Evolutionary conservation across 2,797 vertebrate species (phyloP).

Genomic region (Scarus forsteni): DNA sequence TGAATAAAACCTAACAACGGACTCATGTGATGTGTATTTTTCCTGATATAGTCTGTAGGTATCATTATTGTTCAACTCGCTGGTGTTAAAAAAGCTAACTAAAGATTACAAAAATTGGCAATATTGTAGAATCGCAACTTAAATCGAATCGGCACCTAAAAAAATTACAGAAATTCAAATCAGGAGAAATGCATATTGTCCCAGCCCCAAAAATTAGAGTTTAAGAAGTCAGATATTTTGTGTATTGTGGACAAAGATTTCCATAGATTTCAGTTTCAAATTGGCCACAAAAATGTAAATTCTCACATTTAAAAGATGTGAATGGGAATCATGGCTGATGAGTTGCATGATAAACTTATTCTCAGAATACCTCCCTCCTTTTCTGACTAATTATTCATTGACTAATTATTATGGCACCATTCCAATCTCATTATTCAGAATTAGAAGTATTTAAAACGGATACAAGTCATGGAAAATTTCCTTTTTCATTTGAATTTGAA

Average conservation of each 20-base stretch:
- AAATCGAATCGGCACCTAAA: too few relatives aligned
- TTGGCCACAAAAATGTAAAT: not conserved
- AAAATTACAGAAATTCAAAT: too few relatives aligned
- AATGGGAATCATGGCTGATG: not conserved
- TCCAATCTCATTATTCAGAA: not conserved
- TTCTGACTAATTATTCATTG: slow-evolving; percentile 8
- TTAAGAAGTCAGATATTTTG: not conserved
- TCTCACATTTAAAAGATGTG: not conserved
- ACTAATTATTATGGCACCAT: not conserved
- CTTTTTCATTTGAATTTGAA: not conserved
- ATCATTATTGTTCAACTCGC: too few relatives aligned
- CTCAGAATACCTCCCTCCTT: not conserved
- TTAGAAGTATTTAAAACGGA: not conserved
- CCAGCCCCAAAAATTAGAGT: too few relatives aligned
- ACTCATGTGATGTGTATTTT: too few relatives aligned
- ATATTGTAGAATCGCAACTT: too few relatives aligned
- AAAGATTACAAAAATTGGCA: too few relatives aligned
- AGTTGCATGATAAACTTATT: not conserved
- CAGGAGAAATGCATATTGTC: too few relatives aligned
- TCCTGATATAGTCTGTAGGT: too few relatives aligned
- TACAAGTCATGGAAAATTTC: not conserved
- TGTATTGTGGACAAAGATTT: not conserved
- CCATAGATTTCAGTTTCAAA: not conserved
- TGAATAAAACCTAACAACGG: too few relatives aligned
- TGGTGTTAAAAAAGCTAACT: too few relatives aligned